Percentiles rank a stretch among this genome's conserved stretches.
phyloP scores from a whole-genome alignment of 2,888 invertebrate genomes.

The Andrena haemorrhoa region DNA sequence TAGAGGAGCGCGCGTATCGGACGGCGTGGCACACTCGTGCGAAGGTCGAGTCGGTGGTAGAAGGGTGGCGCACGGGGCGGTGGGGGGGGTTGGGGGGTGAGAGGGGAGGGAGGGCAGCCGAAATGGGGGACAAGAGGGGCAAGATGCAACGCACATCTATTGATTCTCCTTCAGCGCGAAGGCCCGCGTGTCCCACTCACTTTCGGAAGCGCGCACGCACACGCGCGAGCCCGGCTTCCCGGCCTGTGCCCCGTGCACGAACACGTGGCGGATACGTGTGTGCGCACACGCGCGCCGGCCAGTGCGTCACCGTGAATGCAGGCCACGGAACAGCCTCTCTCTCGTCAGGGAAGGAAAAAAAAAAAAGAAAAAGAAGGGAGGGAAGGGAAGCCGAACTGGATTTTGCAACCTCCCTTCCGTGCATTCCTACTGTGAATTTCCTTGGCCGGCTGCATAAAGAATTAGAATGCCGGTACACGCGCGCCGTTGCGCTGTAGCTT shows the following conservation, averaged over 20 bases:
- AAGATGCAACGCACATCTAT: constrained; percentile 84
- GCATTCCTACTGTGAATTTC: constrained; percentile 65
- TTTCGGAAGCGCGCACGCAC: constrained; percentile 72
- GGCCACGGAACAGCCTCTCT: constrained; percentile 66
- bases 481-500: constrained; percentile 25
- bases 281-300: constrained; percentile 58
- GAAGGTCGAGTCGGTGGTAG: constrained; percentile 70
- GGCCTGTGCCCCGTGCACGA: constrained; percentile 24
- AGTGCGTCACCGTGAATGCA: constrained; percentile 67
- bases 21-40: constrained; percentile 50
- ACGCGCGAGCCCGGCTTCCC: constrained; percentile 53
- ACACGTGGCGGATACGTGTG: constrained; percentile 28
- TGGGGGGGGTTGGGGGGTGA: constrained; percentile 66
- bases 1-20: constrained; percentile 37
- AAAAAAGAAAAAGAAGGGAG: constrained; percentile 9
- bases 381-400: constrained; percentile 74
- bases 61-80: constrained; percentile 68
- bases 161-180: constrained; percentile 81
- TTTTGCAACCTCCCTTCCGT: constrained; percentile 73
- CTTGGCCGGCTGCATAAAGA: constrained; percentile 70
- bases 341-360: constrained; percentile 48
- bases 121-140: constrained; percentile 78
- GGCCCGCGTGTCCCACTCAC: constrained; percentile 73
- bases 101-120: constrained; percentile 66
- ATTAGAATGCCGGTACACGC: constrained; percentile 67